Conservation (phyloP, 2,888 invertebrate genomes). For the Dasysyrphus tricinctus region DNA sequence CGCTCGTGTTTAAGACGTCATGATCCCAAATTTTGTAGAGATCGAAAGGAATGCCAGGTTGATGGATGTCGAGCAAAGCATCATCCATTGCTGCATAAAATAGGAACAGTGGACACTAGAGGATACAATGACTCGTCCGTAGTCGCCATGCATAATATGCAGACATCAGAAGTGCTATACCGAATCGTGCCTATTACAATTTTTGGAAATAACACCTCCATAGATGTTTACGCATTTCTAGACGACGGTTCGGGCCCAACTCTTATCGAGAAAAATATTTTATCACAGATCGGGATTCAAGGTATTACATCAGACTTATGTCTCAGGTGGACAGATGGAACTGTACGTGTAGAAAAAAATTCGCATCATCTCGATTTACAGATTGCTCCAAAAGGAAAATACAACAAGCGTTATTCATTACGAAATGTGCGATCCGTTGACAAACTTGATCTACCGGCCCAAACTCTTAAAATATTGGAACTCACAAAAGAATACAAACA, state of each 20-base stretch:
- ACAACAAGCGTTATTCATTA: conserved; percentile 18
- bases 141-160: conserved; percentile 15
- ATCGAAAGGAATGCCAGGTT: conserved; percentile 30
- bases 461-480: too few relatives aligned
- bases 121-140: neutral
- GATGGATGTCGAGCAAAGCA: conserved; percentile 42
- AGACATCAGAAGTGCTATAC: conserved; percentile 45
- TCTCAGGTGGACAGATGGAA: conserved; percentile 62
- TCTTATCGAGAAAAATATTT: conserved; percentile 38
- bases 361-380: conserved; percentile 33
- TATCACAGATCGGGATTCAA: neutral
- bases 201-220: conserved; percentile 28
- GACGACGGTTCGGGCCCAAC: conserved; percentile 63
- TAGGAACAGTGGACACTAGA: too few relatives aligned
- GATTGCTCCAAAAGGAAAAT: conserved; percentile 38
- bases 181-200: conserved; percentile 54
- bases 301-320: conserved; percentile 47
- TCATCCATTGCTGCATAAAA: conserved; percentile 36
- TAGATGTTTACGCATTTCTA: conserved; percentile 53
- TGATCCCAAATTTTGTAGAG: conserved; percentile 17
- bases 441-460: too few relatives aligned
- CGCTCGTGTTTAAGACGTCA: conserved; percentile 1
- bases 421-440: conserved; percentile 29
- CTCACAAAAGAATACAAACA: too few relatives aligned
- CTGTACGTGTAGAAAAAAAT: too few relatives aligned